These are phyloP conservation scores for Eupeodes corollae DNA, from an alignment of 1,140 invertebrate species.

Conservation along the genomic window DNA sequence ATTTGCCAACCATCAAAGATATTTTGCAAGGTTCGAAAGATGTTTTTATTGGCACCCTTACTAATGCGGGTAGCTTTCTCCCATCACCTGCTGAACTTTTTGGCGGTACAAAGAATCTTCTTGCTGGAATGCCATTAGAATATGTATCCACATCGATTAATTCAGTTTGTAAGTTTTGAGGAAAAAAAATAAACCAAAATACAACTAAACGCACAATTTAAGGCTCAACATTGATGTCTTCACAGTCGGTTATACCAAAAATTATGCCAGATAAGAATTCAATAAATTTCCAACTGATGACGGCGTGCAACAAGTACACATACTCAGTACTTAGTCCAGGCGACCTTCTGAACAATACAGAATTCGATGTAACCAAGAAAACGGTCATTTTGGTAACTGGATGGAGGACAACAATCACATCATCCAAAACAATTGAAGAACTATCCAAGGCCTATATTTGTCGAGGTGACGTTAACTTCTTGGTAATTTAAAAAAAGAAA, in stretches of 20 bases:
- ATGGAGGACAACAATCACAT: not conserved
- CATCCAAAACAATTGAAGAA: not conserved
- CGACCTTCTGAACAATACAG: not conserved
- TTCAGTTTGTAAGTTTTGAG: not conserved
- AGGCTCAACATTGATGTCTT: not conserved
- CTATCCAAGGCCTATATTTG: conserved; percentile 20
- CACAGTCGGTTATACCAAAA: not conserved
- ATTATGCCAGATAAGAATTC: not conserved
- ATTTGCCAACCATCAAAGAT: too few species aligned
- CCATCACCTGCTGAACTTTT: not conserved
- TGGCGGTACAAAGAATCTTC: not conserved
- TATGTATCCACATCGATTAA: not conserved
- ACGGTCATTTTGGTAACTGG: not conserved
- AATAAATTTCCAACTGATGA: not conserved
- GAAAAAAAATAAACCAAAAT: not conserved
- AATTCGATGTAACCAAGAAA: not conserved
- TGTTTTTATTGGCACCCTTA: not conserved
- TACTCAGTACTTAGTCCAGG: not conserved
- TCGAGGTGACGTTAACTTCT: conserved; percentile 24
- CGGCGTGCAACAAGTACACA: not conserved
- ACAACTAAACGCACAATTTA: not conserved
- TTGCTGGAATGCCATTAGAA: not conserved
- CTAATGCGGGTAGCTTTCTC: not conserved
- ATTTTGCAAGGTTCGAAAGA: not conserved
- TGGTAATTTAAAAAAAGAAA: conserved; percentile 10